A percentile compares a stretch with the other conserved stretches of the same genome.
phyloP scores from a whole-genome alignment of 2,888 invertebrate species.

The Chromoteleia sp. region DNA sequence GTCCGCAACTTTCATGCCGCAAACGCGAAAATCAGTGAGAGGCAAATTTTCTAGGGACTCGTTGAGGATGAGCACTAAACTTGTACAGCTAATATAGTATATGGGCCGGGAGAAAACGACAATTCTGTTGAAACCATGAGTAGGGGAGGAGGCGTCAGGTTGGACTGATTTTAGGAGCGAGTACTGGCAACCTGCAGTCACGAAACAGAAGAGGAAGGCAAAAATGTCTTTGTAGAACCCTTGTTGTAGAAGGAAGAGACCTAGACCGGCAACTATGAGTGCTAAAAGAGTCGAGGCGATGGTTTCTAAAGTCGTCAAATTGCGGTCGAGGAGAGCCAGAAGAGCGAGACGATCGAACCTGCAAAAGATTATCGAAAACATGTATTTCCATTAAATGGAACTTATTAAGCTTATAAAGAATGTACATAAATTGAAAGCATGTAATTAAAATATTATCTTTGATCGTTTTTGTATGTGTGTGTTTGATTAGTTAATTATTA shows the following conservation, averaged over 20 bases:
- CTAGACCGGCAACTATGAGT: conserved; percentile 93
- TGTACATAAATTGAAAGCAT: too few relatives aligned
- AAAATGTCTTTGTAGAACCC: conserved; percentile 96
- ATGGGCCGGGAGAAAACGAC: conserved; percentile 97
- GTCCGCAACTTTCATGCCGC: conserved; percentile 86
- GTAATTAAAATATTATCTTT: too few relatives aligned
- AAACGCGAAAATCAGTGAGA: conserved; percentile 84
- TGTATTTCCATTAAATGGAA: too few relatives aligned
- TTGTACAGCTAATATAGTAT: conserved; percentile 93
- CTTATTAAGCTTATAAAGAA: too few relatives aligned
- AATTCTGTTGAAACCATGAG: conserved; percentile 98
- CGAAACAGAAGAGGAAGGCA: conserved; percentile 97
- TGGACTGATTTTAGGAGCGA: conserved; percentile 98
- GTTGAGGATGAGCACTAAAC: conserved; percentile 80
- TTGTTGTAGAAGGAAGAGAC: conserved; percentile 92
- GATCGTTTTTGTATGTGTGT: too few relatives aligned
- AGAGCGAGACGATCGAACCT: conserved; percentile 96
- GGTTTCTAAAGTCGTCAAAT: conserved; percentile 93
- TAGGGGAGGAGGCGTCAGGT: conserved; percentile 99
- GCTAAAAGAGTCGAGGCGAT: conserved; percentile 93
- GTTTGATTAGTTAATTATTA: too few relatives aligned
- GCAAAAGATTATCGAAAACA: too few relatives aligned
- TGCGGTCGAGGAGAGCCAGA: conserved; percentile 96
- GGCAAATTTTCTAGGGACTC: conserved; percentile 83
- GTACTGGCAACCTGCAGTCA: conserved; percentile 99